phyloP scores from a whole-genome alignment of 1,140 invertebrate genomes.

The Ridgeia piscesae region DNA sequence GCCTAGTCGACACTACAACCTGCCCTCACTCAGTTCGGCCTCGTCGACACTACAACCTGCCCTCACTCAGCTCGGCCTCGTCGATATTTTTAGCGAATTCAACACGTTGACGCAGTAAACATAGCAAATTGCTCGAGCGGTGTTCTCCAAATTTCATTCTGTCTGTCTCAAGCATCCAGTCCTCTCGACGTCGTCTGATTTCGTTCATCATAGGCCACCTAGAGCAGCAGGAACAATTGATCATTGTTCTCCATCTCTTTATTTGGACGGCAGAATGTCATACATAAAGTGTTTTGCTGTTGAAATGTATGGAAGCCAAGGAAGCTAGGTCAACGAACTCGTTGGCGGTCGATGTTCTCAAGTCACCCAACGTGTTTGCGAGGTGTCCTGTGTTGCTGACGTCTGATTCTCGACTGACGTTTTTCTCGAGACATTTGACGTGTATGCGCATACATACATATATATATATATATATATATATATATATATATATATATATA shows the following conservation, averaged over 20 bases:
- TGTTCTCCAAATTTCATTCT: not conserved
- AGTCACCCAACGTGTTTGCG: not conserved
- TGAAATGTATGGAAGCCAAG: not conserved
- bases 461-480: too few species aligned
- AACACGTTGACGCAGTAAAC: not conserved
- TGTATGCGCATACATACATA: too few species aligned
- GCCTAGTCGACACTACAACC: too few species aligned
- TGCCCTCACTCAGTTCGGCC: too few species aligned
- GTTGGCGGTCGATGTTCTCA: not conserved
- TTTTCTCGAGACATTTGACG: too few species aligned
- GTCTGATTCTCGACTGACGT: too few species aligned
- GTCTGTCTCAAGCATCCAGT: not conserved
- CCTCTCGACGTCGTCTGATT: not conserved
- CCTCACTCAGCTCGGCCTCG: not conserved
- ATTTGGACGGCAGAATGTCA: not conserved
- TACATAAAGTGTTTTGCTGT: not conserved
- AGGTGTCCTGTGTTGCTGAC: too few species aligned
- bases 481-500: too few species aligned
- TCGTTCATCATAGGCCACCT: not conserved
- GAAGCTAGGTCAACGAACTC: not conserved
- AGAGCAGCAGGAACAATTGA: not conserved
- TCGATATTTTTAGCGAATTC: not conserved
- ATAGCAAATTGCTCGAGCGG: not conserved
- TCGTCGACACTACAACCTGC: too few species aligned
- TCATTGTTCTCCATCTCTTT: not conserved